These are phyloP conservation scores for Shinisaurus crocodilurus DNA, from an alignment of 2,113 vertebrate genomes.

Conservation along the genomic window DNA sequence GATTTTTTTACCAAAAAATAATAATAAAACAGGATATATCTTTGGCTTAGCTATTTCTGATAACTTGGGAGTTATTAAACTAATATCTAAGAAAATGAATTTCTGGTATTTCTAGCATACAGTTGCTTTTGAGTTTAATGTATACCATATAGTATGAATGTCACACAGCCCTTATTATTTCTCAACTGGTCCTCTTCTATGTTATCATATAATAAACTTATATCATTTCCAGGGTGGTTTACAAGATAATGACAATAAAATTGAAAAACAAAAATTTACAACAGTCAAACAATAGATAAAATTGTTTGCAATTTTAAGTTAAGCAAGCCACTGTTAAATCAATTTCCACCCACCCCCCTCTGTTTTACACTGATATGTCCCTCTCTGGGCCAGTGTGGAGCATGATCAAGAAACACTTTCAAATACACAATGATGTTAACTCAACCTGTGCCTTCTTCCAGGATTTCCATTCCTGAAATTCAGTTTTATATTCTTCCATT, in stretches of 20 bases:
- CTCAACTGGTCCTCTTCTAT: background rate
- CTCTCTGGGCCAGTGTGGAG: background rate
- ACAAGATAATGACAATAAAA: background rate
- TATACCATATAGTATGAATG: background rate
- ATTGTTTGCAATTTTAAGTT: too few species aligned
- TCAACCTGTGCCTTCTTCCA: constrained; percentile 89
- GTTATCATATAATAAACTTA: background rate
- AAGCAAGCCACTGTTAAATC: too few species aligned
- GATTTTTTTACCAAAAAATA: background rate
- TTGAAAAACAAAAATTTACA: background rate
- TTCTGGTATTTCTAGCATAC: background rate
- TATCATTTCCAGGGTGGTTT: background rate
- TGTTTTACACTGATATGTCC: background rate
- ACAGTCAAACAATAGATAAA: too few species aligned
- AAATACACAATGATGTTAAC: background rate
- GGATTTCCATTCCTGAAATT: constrained; percentile 87
- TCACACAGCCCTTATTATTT: background rate
- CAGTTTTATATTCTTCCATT: constrained; percentile 79
- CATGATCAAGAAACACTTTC: background rate
- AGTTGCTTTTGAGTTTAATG: background rate
- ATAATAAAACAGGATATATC: too few species aligned
- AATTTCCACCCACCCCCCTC: too few species aligned
- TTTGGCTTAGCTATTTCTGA: background rate
- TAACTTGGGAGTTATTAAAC: background rate
- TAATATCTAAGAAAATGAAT: background rate